Evolutionary conservation across 2,113 vertebrate genomes (phyloP).

Genomic region (Guaruba guarouba): DNA sequence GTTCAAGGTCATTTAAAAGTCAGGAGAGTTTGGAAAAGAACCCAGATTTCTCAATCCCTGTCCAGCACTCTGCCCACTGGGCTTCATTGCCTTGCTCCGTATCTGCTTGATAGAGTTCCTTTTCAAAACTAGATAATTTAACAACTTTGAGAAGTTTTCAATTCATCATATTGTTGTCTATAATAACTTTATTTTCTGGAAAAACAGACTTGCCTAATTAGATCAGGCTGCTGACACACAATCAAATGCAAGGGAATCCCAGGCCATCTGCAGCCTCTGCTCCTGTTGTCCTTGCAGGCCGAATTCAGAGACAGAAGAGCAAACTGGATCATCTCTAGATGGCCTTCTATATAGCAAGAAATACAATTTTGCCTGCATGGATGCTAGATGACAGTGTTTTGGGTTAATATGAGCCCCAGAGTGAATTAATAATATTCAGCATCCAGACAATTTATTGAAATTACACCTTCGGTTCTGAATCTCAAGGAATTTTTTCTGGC

Average conservation of each 20-base stretch:
- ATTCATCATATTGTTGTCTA: neutral
- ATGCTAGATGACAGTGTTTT: neutral
- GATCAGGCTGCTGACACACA: neutral
- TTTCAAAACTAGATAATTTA: neutral
- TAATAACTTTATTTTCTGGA: neutral
- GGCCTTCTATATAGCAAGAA: neutral
- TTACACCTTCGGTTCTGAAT: neutral
- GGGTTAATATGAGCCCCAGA: neutral
- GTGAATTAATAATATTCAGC: constrained; percentile 10
- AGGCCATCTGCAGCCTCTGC: neutral
- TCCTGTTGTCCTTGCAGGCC: neutral
- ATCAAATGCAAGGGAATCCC: neutral
- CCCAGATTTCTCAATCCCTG: constrained; percentile 31
- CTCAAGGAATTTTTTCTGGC: neutral
- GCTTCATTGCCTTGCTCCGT: neutral
- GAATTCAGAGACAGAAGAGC: neutral
- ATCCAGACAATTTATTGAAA: neutral
- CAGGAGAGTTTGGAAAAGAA: constrained; percentile 17
- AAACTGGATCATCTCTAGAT: neutral
- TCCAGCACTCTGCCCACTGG: constrained; percentile 3
- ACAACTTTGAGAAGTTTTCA: neutral
- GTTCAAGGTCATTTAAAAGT: constrained; percentile 39
- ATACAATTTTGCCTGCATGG: neutral
- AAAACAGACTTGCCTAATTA: neutral
- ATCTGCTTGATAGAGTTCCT: neutral